These are phyloP conservation scores for Leptinotarsa juncta DNA, from an alignment of 2,888 invertebrate species.

Conservation along the genomic window DNA sequence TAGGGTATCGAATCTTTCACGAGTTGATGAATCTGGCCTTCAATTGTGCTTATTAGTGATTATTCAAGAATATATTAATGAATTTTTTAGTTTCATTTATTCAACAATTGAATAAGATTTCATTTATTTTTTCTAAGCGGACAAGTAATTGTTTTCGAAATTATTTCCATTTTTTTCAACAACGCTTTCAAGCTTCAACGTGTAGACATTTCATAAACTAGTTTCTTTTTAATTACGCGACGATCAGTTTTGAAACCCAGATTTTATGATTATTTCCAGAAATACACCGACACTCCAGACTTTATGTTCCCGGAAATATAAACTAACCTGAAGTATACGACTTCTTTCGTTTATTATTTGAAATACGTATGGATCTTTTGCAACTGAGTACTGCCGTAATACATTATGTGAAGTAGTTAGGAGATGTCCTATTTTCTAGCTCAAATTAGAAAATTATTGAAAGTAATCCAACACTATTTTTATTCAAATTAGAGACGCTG, in stretches of 20 bases:
- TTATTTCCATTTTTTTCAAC: too few relatives aligned
- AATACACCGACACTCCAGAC: constrained; percentile 44
- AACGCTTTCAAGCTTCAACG: background rate
- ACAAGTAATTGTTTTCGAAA: too few relatives aligned
- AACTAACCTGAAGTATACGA: constrained; percentile 43
- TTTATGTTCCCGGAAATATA: constrained; percentile 52
- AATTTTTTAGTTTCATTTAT: too few relatives aligned
- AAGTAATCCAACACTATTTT: background rate
- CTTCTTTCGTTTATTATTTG: constrained; percentile 43
- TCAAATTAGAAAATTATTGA: background rate
- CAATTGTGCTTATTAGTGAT: too few relatives aligned
- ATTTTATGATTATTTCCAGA: constrained; percentile 36
- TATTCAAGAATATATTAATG: too few relatives aligned
- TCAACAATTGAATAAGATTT: too few relatives aligned
- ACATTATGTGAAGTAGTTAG: background rate
- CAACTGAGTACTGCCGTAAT: background rate
- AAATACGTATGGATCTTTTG: constrained; percentile 15
- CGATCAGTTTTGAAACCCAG: constrained; percentile 4
- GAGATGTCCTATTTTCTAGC: background rate
- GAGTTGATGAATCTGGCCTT: too few relatives aligned
- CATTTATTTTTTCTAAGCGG: too few relatives aligned
- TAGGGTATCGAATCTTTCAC: too few relatives aligned
- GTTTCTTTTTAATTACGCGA: background rate
- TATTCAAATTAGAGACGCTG: background rate
- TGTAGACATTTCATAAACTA: background rate